Percentiles rank a stretch among this genome's conserved stretches.
Conservation (phyloP, 2,888 invertebrate genomes). For the Apantesis nais region DNA sequence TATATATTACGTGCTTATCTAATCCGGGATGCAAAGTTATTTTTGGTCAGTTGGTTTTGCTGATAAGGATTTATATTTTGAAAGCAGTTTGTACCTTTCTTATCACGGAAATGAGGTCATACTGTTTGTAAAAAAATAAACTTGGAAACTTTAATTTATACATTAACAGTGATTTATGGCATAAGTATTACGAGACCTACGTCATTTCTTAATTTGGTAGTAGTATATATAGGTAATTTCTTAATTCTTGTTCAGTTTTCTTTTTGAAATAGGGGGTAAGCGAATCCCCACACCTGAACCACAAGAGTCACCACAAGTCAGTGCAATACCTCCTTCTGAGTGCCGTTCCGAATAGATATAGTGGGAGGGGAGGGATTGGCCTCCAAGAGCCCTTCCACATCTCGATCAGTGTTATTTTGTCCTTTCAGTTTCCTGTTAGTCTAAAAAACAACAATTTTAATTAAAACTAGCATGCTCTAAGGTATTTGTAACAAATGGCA, state of each 20-base stretch:
- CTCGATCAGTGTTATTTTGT: too few relatives aligned
- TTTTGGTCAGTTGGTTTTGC: slow-evolving; percentile 9
- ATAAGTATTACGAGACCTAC: neutral
- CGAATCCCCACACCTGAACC: too few relatives aligned
- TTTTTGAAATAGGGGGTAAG: too few relatives aligned
- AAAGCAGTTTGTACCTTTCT: slow-evolving; percentile 2
- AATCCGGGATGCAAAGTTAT: slow-evolving; percentile 13
- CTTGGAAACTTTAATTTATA: neutral
- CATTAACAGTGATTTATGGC: neutral
- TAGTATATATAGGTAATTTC: too few relatives aligned
- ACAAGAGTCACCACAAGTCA: too few relatives aligned
- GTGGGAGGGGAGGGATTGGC: too few relatives aligned
- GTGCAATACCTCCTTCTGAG: too few relatives aligned
- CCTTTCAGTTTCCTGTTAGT: neutral
- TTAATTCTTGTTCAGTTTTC: too few relatives aligned
- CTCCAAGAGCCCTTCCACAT: too few relatives aligned
- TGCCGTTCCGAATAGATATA: too few relatives aligned
- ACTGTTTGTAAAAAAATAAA: neutral
- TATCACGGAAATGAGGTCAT: neutral
- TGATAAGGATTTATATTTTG: slow-evolving; percentile 6
- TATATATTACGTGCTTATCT: slow-evolving; percentile 7
- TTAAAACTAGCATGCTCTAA: neutral
- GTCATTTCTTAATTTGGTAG: neutral
- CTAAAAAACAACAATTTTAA: neutral
- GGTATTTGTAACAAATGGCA: neutral